Conservation (phyloP, 92 coral and sea anemone species). For the Montipora capitata region DNA sequence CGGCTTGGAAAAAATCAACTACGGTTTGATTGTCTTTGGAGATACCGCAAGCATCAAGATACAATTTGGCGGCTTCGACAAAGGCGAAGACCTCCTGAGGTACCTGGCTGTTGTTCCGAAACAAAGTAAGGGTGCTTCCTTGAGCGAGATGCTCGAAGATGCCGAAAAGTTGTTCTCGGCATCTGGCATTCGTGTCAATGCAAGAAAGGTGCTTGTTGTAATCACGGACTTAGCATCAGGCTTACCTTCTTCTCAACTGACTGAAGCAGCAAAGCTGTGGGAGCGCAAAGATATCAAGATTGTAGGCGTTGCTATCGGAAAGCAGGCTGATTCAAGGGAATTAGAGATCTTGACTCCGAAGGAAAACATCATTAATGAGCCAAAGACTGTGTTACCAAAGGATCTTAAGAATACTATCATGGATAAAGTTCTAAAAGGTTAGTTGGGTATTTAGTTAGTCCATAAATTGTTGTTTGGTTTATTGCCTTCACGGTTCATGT, state of each 20-base stretch:
- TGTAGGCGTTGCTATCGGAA: conserved; percentile 90
- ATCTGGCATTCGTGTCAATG: conserved; percentile 61
- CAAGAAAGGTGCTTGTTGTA: conserved; percentile 77
- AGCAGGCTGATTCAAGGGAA: conserved; percentile 80
- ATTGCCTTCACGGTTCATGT: not conserved
- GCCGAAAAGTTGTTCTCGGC: conserved; percentile 73
- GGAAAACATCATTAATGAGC: conserved; percentile 68
- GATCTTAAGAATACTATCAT: conserved; percentile 77
- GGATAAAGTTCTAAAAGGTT: conserved; percentile 58
- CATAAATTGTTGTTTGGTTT: not conserved
- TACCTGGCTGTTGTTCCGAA: conserved; percentile 36
- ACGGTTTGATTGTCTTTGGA: conserved; percentile 81
- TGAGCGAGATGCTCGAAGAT: conserved; percentile 77
- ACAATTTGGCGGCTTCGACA: conserved; percentile 53
- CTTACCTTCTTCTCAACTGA: conserved; percentile 58
- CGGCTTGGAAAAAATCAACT: conserved; percentile 74
- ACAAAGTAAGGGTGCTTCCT: conserved; percentile 62
- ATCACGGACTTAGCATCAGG: conserved; percentile 79
- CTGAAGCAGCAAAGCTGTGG: conserved; percentile 71
- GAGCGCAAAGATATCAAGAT: conserved; percentile 76
- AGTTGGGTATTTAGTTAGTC: not conserved
- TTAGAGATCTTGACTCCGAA: conserved; percentile 72
- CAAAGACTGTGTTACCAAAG: conserved; percentile 72
- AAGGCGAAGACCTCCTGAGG: conserved; percentile 33
- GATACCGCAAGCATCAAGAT: conserved; percentile 58